Base-by-base conservation (phyloP, 2,797 vertebrate genomes). In the Arrhamphus sclerolepis region DNA sequence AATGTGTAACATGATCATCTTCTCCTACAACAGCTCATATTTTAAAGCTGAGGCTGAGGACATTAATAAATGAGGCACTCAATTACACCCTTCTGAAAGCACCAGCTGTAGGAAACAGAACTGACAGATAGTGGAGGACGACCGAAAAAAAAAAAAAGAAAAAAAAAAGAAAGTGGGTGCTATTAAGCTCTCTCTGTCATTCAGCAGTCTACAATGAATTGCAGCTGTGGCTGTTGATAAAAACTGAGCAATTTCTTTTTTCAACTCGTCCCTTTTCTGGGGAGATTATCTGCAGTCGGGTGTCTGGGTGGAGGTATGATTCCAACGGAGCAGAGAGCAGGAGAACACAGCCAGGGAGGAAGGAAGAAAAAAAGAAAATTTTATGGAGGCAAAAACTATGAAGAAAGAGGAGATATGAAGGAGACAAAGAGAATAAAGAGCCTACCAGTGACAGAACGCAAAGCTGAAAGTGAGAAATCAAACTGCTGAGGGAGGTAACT, bases 191-290 rank as follows among this genome's bases (percentile, higher is more conserved):
- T 82, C 72, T 71, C 67, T 61, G 76, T 72, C 82, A 80, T 89
- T 89, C 87, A 89, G 54, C 57, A 62, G 46, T 82, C 63, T 67
- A 81, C 86, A 89, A 89, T 91, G 86, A 90, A 90, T 87, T 90
- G 89, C 90, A 93, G 92, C 92, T 93, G 91, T 83, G 87, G 81
- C 78, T 78, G 81, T 65, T 83, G 89, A 92, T 91, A 90, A 90
- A 90, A 89, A 85, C 54, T 21, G 63, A 57, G 73, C 68, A 84
- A 73, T 71, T 77, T 75, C 39, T 20, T 59, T 53, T 53, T n/a
- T 66, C 8, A 47, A 4, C 31, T 13, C 31, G 56, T 50, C n/a
- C 66, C 8, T 58, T 78, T 58, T 58, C 67, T 66, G 48, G n/a
- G 48, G 81, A 84, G 82, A 91, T 91, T 89, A 91, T 90, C 89